These are phyloP conservation scores for Diadophis punctatus DNA, from an alignment of 2,113 vertebrate genomes.

Conservation along the genomic window DNA sequence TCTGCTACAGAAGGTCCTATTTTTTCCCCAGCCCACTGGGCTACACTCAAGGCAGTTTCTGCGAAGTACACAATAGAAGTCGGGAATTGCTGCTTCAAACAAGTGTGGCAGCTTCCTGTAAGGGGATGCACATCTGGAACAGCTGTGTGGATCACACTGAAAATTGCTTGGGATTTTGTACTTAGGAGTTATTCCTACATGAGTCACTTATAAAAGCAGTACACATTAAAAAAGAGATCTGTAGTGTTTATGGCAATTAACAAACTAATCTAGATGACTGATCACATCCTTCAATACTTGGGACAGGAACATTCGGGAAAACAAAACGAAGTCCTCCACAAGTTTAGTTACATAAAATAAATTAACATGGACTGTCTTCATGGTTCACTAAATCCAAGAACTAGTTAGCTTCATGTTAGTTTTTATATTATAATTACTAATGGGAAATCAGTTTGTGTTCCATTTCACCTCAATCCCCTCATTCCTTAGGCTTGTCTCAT, in stretches of 20 bases:
- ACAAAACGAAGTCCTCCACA: constrained; percentile 58
- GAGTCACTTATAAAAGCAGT: constrained; percentile 51
- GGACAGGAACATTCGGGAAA: constrained; percentile 47
- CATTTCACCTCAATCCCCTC: constrained; percentile 60
- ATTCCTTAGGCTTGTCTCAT: constrained; percentile 56
- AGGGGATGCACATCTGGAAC: background rate
- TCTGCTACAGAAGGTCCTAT: background rate
- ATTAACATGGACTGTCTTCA: constrained; percentile 65
- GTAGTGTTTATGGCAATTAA: constrained; percentile 62
- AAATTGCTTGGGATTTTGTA: constrained; percentile 44
- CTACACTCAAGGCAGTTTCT: background rate
- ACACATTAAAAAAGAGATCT: constrained; percentile 9
- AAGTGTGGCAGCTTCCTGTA: too few relatives aligned
- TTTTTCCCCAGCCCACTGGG: background rate
- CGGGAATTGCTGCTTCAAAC: constrained; percentile 27
- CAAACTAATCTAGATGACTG: constrained; percentile 52
- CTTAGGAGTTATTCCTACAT: constrained; percentile 49
- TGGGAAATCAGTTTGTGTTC: constrained; percentile 60
- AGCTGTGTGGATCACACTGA: background rate
- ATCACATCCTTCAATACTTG: constrained; percentile 48
- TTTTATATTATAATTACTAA: constrained; percentile 71
- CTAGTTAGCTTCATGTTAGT: constrained; percentile 69
- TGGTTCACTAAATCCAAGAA: constrained; percentile 68
- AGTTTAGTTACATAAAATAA: constrained; percentile 68
- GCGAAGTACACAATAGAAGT: background rate